Conservation (phyloP, 1,140 invertebrate genomes). For the Drosophila kurseongensis region DNA sequence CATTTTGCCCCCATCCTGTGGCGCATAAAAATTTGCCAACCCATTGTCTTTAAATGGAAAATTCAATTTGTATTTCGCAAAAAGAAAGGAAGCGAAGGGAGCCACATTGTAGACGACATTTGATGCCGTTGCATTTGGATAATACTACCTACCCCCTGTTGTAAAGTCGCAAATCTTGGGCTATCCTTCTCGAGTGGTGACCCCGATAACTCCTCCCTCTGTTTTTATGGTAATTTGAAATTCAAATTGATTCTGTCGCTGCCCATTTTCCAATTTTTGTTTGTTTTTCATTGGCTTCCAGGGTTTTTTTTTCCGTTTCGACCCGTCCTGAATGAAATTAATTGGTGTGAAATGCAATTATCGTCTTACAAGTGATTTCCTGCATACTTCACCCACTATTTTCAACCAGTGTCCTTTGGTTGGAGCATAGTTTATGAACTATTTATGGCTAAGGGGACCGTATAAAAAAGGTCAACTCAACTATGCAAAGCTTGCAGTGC, state of each 20-base stretch:
- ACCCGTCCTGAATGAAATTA: conserved; percentile 50
- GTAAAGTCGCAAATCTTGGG: conserved; percentile 51
- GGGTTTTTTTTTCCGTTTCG: conserved; percentile 15
- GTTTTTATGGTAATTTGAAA: conserved; percentile 65
- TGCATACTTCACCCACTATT: neutral
- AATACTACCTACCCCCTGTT: neutral
- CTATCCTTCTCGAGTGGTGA: conserved; percentile 2
- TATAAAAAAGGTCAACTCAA: conserved; percentile 69
- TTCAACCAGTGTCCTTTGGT: neutral
- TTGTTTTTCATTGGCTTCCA: conserved; percentile 55
- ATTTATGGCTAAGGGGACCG: conserved; percentile 56
- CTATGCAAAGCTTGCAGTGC: conserved; percentile 67
- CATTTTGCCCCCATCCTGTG: conserved; percentile 2
- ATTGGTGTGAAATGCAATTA: conserved; percentile 77
- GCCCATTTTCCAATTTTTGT: conserved; percentile 41
- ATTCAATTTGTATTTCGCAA: conserved; percentile 65
- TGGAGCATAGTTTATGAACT: conserved; percentile 75
- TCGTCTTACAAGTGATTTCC: conserved; percentile 14
- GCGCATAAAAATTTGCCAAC: conserved; percentile 54
- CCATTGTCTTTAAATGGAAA: conserved; percentile 77
- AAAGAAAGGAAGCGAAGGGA: conserved; percentile 8
- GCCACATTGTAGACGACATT: conserved; percentile 47
- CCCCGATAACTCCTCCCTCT: conserved; percentile 1
- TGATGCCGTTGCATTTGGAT: conserved; percentile 64
- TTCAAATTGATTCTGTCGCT: conserved; percentile 69